phyloP scores from a whole-genome alignment of 2,888 invertebrate species.

The Notocelia uddmanniana region DNA sequence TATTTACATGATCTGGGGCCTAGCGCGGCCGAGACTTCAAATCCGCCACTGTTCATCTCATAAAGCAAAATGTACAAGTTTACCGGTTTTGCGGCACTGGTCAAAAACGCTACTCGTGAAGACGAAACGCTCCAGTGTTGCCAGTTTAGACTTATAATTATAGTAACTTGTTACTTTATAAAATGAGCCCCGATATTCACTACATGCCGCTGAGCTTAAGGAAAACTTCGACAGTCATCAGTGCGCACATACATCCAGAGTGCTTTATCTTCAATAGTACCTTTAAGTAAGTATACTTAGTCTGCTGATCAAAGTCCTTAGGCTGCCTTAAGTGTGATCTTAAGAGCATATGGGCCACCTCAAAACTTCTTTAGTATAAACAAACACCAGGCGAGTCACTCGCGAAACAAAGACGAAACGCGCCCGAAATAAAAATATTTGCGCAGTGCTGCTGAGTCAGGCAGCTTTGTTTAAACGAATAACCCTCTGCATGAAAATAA shows the following conservation, averaged over 20 bases:
- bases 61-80: too few species aligned
- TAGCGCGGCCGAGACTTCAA: too few species aligned
- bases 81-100: too few species aligned
- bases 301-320: conserved; percentile 13
- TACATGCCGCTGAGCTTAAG: neutral
- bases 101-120: too few species aligned
- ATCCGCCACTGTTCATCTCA: too few species aligned
- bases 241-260: too few species aligned
- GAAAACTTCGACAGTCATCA: neutral
- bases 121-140: too few species aligned
- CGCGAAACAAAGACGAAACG: conserved; percentile 81
- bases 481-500: conserved; percentile 75
- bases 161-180: too few species aligned
- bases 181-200: too few species aligned
- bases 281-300: too few species aligned
- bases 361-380: conserved; percentile 72
- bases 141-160: too few species aligned
- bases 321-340: conserved; percentile 24
- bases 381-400: conserved; percentile 74
- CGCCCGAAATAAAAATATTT: conserved; percentile 83
- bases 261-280: neutral
- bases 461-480: conserved; percentile 78
- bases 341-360: conserved; percentile 68
- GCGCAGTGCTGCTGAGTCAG: conserved; percentile 78
- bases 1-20: too few species aligned